These are phyloP conservation scores for Liparis tanakae DNA, from an alignment of 2,797 vertebrate species.

Conservation along the genomic window DNA sequence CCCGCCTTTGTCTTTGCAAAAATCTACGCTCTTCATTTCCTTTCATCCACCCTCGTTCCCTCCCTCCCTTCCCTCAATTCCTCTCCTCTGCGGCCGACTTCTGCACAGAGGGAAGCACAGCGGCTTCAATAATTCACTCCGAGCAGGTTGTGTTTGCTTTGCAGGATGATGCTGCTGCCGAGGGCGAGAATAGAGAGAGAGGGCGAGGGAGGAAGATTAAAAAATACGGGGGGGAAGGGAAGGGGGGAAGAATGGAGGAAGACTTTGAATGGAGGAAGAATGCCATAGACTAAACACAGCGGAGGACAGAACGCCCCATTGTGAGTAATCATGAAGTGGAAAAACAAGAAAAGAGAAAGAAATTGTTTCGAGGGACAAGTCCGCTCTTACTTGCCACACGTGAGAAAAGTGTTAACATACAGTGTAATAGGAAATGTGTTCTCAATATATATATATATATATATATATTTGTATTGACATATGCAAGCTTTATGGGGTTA, in stretches of 20 bases:
- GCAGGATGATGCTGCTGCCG: conserved; percentile 64
- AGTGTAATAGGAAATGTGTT: no score
- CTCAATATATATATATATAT: no score
- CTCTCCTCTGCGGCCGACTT: conserved; percentile 71
- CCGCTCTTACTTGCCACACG: conserved; percentile 12
- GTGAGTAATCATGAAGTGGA: conserved; percentile 58
- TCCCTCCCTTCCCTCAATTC: conserved; percentile 55
- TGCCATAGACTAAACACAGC: conserved; percentile 31
- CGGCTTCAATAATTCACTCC: conserved; percentile 82
- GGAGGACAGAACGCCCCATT: conserved; percentile 19
- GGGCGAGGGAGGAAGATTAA: conserved; percentile 73
- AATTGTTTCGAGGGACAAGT: conserved; percentile 23
- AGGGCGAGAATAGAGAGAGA: conserved; percentile 72
- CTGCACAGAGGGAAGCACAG: conserved; percentile 72
- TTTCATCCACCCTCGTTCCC: conserved; percentile 50
- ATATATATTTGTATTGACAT: no score
- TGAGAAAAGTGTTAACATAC: no score
- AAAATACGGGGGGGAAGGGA: conserved; percentile 55
- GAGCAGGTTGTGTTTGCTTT: conserved; percentile 84
- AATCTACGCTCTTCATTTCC: conserved; percentile 62
- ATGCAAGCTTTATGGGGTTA: no score
- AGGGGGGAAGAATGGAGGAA: conserved; percentile 71
- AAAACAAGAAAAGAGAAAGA: conserved; percentile 29
- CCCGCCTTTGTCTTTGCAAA: conserved; percentile 49
- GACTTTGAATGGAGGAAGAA: conserved; percentile 62